phyloP scores from a whole-genome alignment of 2,797 vertebrate genomes.

The Etheostoma perlongum region DNA sequence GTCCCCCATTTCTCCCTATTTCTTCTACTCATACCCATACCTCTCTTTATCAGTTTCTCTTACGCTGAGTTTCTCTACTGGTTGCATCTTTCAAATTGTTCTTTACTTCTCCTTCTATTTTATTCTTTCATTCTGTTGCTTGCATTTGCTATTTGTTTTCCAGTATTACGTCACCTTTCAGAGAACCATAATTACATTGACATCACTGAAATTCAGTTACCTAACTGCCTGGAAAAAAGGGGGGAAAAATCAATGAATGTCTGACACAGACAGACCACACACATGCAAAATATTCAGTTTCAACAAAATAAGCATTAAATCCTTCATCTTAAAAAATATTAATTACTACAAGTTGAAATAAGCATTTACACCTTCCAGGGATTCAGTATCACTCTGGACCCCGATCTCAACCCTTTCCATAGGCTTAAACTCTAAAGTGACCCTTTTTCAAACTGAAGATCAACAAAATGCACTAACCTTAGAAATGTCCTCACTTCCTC shows the following conservation, averaged over 20 bases:
- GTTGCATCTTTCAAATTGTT: not conserved
- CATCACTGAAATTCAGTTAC: constrained; percentile 12
- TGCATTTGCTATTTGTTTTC: not conserved
- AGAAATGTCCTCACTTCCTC: constrained; percentile 9
- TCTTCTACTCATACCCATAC: not conserved
- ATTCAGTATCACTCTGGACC: not conserved
- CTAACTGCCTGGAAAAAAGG: not conserved
- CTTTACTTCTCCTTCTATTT: not conserved
- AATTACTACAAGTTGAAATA: not conserved
- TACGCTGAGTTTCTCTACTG: not conserved
- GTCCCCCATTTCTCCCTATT: not conserved
- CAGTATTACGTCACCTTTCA: constrained; percentile 4
- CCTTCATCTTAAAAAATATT: not conserved
- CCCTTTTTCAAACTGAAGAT: constrained; percentile 1
- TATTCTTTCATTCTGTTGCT: not conserved
- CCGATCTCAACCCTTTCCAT: not conserved
- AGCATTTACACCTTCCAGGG: not conserved
- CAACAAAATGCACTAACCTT: constrained; percentile 12
- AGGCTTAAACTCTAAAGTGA: not conserved
- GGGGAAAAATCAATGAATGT: not conserved
- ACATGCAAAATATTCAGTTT: not conserved
- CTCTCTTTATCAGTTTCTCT: constrained; percentile 13
- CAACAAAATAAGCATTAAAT: not conserved
- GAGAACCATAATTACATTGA: constrained; percentile 7
- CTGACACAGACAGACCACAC: not conserved